Base-by-base conservation (phyloP, 2,888 invertebrate genomes). In the Argyra leucocephala region DNA sequence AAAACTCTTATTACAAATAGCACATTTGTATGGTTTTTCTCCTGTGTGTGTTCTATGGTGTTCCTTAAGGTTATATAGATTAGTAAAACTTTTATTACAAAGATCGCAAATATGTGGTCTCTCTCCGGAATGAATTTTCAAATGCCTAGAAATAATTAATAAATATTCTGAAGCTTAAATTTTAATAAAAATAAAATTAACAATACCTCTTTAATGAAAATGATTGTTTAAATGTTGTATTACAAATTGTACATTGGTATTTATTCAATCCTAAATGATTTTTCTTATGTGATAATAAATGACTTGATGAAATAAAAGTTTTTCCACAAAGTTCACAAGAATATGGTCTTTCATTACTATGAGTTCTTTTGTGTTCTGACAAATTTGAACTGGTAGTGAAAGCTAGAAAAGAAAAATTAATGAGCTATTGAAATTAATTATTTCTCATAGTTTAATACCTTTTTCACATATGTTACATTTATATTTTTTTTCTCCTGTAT, bases 21-120 rank as follows among this genome's bases (percentile, higher is more conserved):
- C 67, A 61, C 69, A 70, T 37, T 67, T 69, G 61, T 70, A 69
- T 23, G 69, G 69, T 36, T 69, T 69, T 65, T 70, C 70, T 6
- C 70, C 70, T 2, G 68, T 68, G 72, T 87, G 87, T 74, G 87
- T 87, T 69, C 87, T 80, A 31, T 61, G 9, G 21, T 61, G 61
- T 10, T 31, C 26, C 12, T 61, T 61, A 31, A 61, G 24, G 18
- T 31, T 31, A 31, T 61, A 31, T 31, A 31, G 21, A 31, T 21
- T 24, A 1, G 78, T 77, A 65, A 79, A 79, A 1, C 76, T 74
- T 68, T 78, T 78, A 36, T 74, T 72, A 67, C 78, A 79, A 31
- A 78, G 73, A 61, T 71, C 73, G 60, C 78, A 79, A 12, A 74
- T 72, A 65, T 78, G 76, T 1, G 78, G 78, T 61, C 31, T 61